Evolutionary conservation across 1,140 invertebrate species (phyloP), one percentile per base, ranked within the genome.

Genomic region (Drosophila biarmipes): DNA sequence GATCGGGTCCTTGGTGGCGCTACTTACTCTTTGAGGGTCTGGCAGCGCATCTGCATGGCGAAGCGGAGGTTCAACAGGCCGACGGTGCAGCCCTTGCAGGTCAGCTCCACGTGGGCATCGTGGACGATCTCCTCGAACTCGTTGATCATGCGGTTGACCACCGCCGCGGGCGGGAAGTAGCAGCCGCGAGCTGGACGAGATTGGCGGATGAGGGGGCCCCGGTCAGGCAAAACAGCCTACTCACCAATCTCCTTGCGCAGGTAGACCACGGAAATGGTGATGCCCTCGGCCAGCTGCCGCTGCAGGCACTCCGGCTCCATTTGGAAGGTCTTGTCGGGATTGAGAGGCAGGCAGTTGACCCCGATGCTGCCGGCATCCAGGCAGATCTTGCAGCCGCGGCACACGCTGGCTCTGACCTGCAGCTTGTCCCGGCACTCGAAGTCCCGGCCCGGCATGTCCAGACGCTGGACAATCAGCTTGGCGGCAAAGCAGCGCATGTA

Each of bases 61-160:
- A 89, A 57, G n/a, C 73, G 67, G 12, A 89, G 24, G 2, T 48
- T 73, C 15, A 42, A 21, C 34, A 89, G 49, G 51, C 84, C 84
- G 19, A 89, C 79, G 6, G 84, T 89, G 46, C 84, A 89, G n/a
- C 76, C 79, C 14, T 64, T 66, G 56, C 79, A 77, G 56, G 67
- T 80, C 19, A 89, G 76, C 56, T 89, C 84, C 17, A 89, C 66
- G 6, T 77, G 51, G 29, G 63, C 76, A 0, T 80, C 81, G 19
- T 89, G 68, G 0, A 69, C 54, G 8, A 71, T 45, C 31, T 73
- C 79, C 0, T 62, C 6, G 0, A 69, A 6, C 0, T 55, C 15
- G 34, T 62, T 80, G 2, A 24, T n/a, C 40, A 89, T 63, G 5
- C 64, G 58, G 1, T 38, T 12, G 17, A 84, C 63, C 15, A 73